phyloP scores from a whole-genome alignment of 2,797 vertebrate species.

The Apodemus agrarius region DNA sequence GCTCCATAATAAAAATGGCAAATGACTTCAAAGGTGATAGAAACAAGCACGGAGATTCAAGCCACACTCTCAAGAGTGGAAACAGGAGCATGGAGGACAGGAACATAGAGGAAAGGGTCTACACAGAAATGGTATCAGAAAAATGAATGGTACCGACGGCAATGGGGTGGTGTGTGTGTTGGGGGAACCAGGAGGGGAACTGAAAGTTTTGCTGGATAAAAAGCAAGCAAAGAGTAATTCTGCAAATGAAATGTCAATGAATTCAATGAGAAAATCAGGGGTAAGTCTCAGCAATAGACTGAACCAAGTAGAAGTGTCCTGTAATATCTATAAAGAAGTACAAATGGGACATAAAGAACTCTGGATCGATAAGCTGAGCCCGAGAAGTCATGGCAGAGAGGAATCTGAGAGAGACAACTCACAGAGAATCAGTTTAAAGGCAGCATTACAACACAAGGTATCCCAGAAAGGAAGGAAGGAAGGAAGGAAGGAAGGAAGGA shows the following conservation, averaged over 20 bases:
- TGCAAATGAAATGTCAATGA: not conserved
- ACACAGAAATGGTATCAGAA: not conserved
- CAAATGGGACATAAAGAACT: not conserved
- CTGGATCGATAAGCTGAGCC: accelerated
- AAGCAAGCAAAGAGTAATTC: not conserved
- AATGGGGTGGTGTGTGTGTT: no score
- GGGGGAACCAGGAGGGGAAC: accelerated
- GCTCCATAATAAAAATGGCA: not conserved
- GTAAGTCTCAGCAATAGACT: not conserved
- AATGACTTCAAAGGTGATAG: not conserved
- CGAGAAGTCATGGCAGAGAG: not conserved
- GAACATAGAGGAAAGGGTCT: not conserved
- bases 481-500: no score
- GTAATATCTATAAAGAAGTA: no score
- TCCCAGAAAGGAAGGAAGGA: not conserved
- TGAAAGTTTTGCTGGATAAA: no score
- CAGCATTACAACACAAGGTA: not conserved
- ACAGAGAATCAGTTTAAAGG: not conserved
- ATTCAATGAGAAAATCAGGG: not conserved
- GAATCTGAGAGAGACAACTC: not conserved
- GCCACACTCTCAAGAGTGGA: not conserved
- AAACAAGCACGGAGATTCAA: not conserved
- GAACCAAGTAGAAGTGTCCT: not conserved
- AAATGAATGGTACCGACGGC: not conserved
- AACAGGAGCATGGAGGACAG: not conserved